Evolutionary conservation across 2,888 invertebrate species (phyloP).

Genomic region (Acrobasis consociella): DNA sequence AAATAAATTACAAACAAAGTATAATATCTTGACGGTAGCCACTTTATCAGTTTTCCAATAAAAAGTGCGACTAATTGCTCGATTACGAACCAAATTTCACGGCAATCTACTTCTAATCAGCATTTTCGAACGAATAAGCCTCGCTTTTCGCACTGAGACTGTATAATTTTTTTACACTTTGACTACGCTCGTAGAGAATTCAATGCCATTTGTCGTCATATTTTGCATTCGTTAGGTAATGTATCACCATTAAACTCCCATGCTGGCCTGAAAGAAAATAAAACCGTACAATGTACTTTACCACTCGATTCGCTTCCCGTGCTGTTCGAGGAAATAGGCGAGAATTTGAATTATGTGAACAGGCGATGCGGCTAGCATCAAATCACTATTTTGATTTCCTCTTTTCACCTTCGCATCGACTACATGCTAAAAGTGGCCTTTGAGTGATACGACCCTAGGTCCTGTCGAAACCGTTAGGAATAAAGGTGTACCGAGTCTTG

Average conservation of each 20-base stretch:
- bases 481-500: too few relatives aligned
- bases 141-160: constrained; percentile 12
- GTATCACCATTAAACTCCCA: background rate
- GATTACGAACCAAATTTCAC: constrained; percentile 24
- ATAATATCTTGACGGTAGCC: background rate
- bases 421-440: too few relatives aligned
- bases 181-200: background rate
- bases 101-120: constrained; percentile 20
- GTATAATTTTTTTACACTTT: constrained; percentile 3
- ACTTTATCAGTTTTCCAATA: constrained; percentile 11
- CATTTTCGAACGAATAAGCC: constrained; percentile 10
- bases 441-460: too few relatives aligned
- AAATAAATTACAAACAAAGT: background rate
- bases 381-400: too few relatives aligned
- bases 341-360: too few relatives aligned
- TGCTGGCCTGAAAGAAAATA: background rate
- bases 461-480: too few relatives aligned
- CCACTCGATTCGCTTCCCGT: too few relatives aligned
- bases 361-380: too few relatives aligned
- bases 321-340: too few relatives aligned
- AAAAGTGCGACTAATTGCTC: constrained; percentile 26
- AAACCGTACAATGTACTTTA: too few relatives aligned
- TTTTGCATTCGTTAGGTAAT: background rate
- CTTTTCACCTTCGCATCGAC: too few relatives aligned
- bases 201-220: background rate